These are phyloP conservation scores for Tachycineta bicolor DNA, from an alignment of 2,113 vertebrate species.

Conservation along the genomic window DNA sequence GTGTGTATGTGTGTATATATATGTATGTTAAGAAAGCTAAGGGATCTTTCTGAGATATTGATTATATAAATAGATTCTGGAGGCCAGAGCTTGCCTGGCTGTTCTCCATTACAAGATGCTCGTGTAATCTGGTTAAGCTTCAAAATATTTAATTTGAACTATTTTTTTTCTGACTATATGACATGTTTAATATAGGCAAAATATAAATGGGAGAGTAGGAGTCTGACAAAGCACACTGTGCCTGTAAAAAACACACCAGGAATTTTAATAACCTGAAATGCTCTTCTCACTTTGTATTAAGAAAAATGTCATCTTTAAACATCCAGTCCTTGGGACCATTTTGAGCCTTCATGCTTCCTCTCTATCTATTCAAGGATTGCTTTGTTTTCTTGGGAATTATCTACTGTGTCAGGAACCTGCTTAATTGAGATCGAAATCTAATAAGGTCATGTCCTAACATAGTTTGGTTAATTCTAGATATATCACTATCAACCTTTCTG, in stretches of 20 bases:
- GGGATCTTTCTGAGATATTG: neutral
- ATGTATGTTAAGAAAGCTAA: neutral
- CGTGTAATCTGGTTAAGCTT: neutral
- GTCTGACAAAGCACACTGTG: neutral
- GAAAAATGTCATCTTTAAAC: neutral
- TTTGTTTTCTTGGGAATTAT: neutral
- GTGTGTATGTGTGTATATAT: neutral
- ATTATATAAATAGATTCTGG: neutral
- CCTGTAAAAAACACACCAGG: neutral
- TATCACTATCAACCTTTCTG: neutral
- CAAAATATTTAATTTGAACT: neutral
- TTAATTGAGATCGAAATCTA: neutral
- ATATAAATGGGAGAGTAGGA: neutral
- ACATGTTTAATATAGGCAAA: neutral
- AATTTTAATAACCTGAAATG: neutral
- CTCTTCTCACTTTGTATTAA: neutral
- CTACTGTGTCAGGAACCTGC: neutral
- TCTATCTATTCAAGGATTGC: neutral
- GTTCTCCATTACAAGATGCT: neutral
- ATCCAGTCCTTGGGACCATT: neutral
- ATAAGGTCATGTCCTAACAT: neutral
- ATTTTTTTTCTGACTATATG: neutral
- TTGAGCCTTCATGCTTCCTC: neutral
- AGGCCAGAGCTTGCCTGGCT: neutral
- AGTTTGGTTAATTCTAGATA: neutral